Evolutionary conservation across 2,797 vertebrate genomes (phyloP).

Genomic region (Sebastes ruberrimus): DNA sequence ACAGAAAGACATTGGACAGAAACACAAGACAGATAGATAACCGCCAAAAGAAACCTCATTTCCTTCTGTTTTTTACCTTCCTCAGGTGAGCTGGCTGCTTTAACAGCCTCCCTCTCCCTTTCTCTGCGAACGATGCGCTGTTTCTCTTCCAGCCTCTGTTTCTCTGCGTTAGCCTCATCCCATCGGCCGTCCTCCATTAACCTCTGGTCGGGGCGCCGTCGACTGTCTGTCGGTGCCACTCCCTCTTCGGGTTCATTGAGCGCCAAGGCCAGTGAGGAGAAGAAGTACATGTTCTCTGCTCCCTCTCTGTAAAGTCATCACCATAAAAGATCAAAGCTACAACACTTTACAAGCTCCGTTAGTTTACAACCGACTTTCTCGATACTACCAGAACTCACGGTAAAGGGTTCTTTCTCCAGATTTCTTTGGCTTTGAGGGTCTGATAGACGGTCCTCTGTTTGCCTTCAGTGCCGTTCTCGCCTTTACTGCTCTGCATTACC

Average conservation of each 20-base stretch:
- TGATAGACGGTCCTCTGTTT: constrained; percentile 88
- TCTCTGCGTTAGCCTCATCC: constrained; percentile 95
- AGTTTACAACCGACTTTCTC: not conserved
- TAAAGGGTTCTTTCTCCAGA: constrained; percentile 93
- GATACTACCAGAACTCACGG: constrained; percentile 84
- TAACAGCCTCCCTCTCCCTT: constrained; percentile 87
- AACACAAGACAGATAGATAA: constrained; percentile 6
- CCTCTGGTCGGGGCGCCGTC: constrained; percentile 91
- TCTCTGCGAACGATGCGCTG: constrained; percentile 88
- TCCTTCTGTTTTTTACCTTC: constrained; percentile 80
- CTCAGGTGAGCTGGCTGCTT: constrained; percentile 78
- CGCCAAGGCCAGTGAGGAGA: constrained; percentile 93
- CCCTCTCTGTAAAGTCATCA: constrained; percentile 84
- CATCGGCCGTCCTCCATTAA: constrained; percentile 95
- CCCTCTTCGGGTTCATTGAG: constrained; percentile 90
- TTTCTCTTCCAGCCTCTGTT: constrained; percentile 95
- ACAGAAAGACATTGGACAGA: constrained; percentile 33
- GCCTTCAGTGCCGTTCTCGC: constrained; percentile 88
- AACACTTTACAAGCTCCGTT: not conserved
- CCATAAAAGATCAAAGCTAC: not conserved
- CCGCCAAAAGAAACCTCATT: not conserved
- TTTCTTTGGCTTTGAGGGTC: constrained; percentile 88
- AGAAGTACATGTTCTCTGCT: constrained; percentile 96
- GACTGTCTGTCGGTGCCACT: constrained; percentile 92
- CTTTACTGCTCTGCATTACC: constrained; percentile 83